These are phyloP conservation scores for Hydropsyche tenuis DNA, from an alignment of 1,140 invertebrate species.

Conservation along the genomic window DNA sequence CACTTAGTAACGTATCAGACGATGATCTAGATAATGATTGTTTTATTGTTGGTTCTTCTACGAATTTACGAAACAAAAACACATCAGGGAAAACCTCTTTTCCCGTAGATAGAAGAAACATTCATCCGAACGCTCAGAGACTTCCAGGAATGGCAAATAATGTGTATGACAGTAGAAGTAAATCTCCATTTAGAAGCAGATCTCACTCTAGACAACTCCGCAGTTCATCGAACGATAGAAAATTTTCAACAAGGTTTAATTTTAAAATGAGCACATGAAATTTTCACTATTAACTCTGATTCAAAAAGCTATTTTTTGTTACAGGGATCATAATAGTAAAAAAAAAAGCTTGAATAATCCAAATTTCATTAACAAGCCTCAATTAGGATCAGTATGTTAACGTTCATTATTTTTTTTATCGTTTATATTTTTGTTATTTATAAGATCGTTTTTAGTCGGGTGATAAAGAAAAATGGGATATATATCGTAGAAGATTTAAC, in stretches of 20 bases:
- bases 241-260: neutral
- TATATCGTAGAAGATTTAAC: slow-evolving; percentile 27
- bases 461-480: slow-evolving; percentile 30
- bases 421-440: neutral
- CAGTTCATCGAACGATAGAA: neutral
- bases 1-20: slow-evolving; percentile 27
- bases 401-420: slow-evolving; percentile 30
- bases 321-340: no score
- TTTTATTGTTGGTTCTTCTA: slow-evolving; percentile 9
- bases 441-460: neutral
- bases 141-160: neutral
- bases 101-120: neutral
- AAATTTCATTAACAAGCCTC: no score
- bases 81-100: no score
- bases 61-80: no score
- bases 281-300: no score
- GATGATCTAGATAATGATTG: slow-evolving; percentile 19
- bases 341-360: no score
- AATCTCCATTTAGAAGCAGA: neutral
- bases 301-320: no score
- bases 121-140: neutral
- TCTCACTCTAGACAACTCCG: neutral
- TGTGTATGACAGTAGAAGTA: neutral
- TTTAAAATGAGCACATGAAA: no score
- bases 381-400: neutral